Base-by-base conservation (phyloP, 2,888 invertebrate genomes). In the Aleiodes leptofemur region DNA sequence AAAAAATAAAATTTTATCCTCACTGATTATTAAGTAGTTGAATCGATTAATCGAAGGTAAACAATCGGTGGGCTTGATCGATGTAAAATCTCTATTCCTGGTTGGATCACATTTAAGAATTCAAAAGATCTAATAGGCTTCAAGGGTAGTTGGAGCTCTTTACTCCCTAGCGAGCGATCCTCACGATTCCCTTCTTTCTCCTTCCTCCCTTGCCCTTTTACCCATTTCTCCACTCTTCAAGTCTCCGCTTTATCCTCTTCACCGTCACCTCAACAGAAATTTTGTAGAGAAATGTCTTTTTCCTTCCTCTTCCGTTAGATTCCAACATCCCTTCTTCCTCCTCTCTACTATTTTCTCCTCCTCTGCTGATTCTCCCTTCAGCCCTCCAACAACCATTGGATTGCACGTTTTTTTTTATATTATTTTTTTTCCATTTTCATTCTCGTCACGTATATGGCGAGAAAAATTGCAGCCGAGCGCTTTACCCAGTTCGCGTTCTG, bases 401-500 rank as follows among this genome's bases (percentile, higher is more conserved):
- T 31, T 72, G 66, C 73, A 70, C 76, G 73, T 72, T 64, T 77
- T 80, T 43, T 43, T 64, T 34, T 34, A 34, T 34, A 34, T 34
- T 34, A 34, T 34, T 34, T 34, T 34, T 80, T 83, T 81, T 86
- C 85, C 84, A 86, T 88, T 88, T 84, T 83, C 83, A 89, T 88
- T 86, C 89, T 80, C 83, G 89, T 89, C 89, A 89, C 89, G 89
- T 89, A 88, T 88, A 86, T 89, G 86, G 88, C 88, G 89, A 89
- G 88, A 89, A 89, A 89, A 89, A 89, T 89, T 89, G 89, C 89
- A 89, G 89, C 85, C 86, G 87, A 88, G 88, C 89, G 88, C 88
- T 88, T 89, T 88, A 86, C 88, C 85, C 86, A 86, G 86, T 88
- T 86, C 87, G 84, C 86, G 88, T 88, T 89, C 88, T 88, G 88